Evolutionary conservation across 2,797 vertebrate species (phyloP).

Genomic region (Cebuella pygmaea): DNA sequence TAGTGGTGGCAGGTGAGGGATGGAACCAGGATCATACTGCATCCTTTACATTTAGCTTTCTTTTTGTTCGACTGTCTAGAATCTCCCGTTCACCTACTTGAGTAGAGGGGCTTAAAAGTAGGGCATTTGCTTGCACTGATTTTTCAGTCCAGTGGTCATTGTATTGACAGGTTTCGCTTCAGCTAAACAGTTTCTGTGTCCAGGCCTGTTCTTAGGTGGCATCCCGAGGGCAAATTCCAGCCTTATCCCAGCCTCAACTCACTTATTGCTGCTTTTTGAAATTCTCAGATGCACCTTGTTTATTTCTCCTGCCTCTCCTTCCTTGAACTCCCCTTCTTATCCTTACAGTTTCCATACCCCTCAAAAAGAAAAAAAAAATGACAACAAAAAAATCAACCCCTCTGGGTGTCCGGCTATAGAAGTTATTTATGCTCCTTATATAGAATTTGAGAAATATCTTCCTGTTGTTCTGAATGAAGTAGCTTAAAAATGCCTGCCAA

Average conservation of each 20-base stretch:
- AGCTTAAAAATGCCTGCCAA: slow-evolving; percentile 51
- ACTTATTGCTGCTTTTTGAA: slow-evolving; percentile 75
- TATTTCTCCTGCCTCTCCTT: slow-evolving; percentile 42
- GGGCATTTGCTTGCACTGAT: slow-evolving; percentile 75
- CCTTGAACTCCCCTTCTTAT: background rate
- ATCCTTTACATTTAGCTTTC: background rate
- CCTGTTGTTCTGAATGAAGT: slow-evolving; percentile 38
- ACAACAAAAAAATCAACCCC: background rate
- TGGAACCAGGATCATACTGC: background rate
- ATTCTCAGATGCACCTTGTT: slow-evolving; percentile 78
- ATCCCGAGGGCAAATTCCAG: slow-evolving; percentile 84
- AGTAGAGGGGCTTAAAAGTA: slow-evolving; percentile 78
- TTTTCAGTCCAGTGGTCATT: slow-evolving; percentile 80
- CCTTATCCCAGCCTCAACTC: slow-evolving; percentile 69
- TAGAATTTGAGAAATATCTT: slow-evolving; percentile 24
- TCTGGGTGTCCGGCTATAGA: background rate
- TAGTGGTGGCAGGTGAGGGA: slow-evolving; percentile 9
- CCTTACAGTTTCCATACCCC: background rate
- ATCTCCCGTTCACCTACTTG: slow-evolving; percentile 56
- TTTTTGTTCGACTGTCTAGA: slow-evolving; percentile 60
- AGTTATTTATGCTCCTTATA: background rate
- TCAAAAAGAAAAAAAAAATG: background rate
- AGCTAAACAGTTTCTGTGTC: slow-evolving; percentile 77
- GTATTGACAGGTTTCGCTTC: slow-evolving; percentile 84
- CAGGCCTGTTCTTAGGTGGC: slow-evolving; percentile 80